A percentile compares a stretch with the other conserved stretches of the same genome.
These are phyloP conservation scores for Oriolus oriolus DNA, from an alignment of 2,113 vertebrate species.

Conservation along the genomic window DNA sequence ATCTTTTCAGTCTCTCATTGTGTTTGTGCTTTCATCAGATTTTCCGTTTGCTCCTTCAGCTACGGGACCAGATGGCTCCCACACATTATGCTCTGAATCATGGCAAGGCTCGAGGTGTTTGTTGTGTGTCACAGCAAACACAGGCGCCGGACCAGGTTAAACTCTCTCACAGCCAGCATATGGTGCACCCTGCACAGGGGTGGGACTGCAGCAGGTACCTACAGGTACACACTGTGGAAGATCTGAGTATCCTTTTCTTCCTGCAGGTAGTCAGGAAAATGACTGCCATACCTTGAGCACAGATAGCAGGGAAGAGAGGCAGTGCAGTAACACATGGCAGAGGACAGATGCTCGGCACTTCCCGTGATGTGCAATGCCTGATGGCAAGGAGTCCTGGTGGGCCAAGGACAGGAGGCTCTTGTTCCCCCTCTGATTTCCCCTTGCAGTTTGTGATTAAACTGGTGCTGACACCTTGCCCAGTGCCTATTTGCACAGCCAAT, in stretches of 20 bases:
- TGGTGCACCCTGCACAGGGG: not conserved
- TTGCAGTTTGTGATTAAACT: conserved; percentile 5
- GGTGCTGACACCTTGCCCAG: not conserved
- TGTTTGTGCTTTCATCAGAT: conserved; percentile 38
- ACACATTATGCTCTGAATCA: conserved; percentile 67
- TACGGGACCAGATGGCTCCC: conserved; percentile 68
- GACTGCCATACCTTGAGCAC: not conserved
- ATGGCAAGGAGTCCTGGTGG: conserved; percentile 27
- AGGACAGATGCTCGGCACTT: conserved; percentile 23
- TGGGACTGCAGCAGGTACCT: conserved; percentile 20
- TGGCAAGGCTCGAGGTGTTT: conserved; percentile 60
- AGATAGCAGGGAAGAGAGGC: not conserved
- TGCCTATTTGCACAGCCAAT: not conserved
- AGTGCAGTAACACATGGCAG: conserved; percentile 12
- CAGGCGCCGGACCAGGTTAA: not conserved
- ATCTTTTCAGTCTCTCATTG: conserved; percentile 29
- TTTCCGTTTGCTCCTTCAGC: conserved; percentile 54
- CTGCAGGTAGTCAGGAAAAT: not conserved
- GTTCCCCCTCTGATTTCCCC: not conserved
- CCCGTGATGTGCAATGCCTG: not conserved
- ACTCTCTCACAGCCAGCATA: conserved; percentile 20
- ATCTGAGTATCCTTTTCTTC: not conserved
- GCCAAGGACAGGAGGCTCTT: conserved; percentile 20
- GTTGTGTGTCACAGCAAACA: conserved; percentile 43
- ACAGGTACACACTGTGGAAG: not conserved